Evolutionary conservation across 2,113 vertebrate species (phyloP).

Genomic region (Todiramphus saurophagus): DNA sequence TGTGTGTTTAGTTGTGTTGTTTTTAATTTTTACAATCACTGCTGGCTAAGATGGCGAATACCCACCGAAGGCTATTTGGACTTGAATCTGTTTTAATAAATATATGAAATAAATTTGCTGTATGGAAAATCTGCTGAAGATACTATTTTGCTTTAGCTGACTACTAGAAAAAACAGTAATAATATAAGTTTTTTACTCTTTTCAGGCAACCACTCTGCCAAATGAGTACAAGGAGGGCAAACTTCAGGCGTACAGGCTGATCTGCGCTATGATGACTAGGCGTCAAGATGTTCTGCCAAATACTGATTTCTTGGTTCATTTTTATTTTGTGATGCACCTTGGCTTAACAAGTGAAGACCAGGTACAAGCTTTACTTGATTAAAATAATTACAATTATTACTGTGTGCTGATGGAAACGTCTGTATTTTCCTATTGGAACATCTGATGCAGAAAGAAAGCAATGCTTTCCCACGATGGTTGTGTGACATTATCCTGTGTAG

Average conservation of each 20-base stretch:
- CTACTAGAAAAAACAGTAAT: background rate
- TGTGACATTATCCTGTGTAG: background rate
- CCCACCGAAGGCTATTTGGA: background rate
- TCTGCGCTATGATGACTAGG: conserved; percentile 97
- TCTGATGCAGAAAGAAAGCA: background rate
- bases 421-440: background rate
- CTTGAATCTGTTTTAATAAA: accelerated
- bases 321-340: conserved; percentile 93
- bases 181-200: conserved; percentile 16
- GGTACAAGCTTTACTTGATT: conserved; percentile 70
- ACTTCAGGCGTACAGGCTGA: conserved; percentile 91
- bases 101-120: accelerated
- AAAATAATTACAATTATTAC: background rate
- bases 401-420: background rate
- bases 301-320: conserved; percentile 93
- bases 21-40: accelerated
- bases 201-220: conserved; percentile 89
- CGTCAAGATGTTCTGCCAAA: conserved; percentile 95
- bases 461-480: background rate
- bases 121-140: background rate
- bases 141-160: background rate
- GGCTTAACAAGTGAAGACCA: conserved; percentile 91
- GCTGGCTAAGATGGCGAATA: accelerated
- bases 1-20: background rate
- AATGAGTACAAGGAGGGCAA: conserved; percentile 92